Evolutionary conservation across 2,888 invertebrate genomes (phyloP), one percentile per base, ranked within the genome.

Genomic region (Escarpia spicata): DNA sequence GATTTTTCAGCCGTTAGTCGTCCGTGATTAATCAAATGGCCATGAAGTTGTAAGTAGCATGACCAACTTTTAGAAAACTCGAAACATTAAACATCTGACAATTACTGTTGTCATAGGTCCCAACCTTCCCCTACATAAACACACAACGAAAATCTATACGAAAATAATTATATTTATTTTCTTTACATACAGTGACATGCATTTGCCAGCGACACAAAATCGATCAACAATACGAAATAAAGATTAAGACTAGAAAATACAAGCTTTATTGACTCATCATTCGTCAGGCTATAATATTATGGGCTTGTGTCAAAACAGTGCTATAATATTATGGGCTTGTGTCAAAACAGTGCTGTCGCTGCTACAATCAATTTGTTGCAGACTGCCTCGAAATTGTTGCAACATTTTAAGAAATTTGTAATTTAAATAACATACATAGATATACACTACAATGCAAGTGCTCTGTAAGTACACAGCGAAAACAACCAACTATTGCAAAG

Each of bases 141-240:
- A 52, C 52, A 75, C 19, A 75, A n/a, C 26, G n/a, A 75, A 19
- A 75, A 75, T 75, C 75, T 26, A 26, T 75, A 75, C 75, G 75
- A 75, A 75, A 75, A 75, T 75, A 75, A 75, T 75, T 75, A 75
- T 75, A 75, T 75, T 75, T 75, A 75, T 75, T 75, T 75, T 75
- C 75, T 75, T 75, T 75, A 75, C n/a, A 75, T n/a, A 75, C 75
- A 75, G 75, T 75, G 75, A 75, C 75, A 75, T 75, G 75, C 75
- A 75, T 75, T 75, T 75, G 26, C 75, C 75, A 75, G 75, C 75
- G 26, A 75, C 75, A 75, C 75, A 75, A 75, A 75, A 75, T 75
- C 75, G 26, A 75, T 75, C 75, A 75, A 75, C 75, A 75, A 75
- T 75, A 75, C 19, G 26, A 75, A 75, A 75, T 75, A 26, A 75